phyloP scores from a whole-genome alignment of 2,797 vertebrate genomes.

The Etheostoma nigrum region DNA sequence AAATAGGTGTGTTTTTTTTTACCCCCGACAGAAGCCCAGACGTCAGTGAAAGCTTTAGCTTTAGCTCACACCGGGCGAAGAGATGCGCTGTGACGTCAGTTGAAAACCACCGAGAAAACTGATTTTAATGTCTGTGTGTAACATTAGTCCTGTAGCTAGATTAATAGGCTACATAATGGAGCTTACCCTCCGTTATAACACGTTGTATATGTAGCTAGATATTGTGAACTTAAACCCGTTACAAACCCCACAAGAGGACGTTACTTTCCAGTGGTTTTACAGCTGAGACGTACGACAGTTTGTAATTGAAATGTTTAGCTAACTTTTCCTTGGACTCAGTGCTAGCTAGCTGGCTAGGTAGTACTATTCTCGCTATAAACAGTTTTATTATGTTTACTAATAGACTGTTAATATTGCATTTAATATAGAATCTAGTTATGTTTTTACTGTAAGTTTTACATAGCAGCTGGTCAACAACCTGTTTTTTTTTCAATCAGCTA shows the following conservation, averaged over 20 bases:
- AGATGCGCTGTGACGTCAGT: neutral
- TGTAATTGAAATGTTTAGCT: neutral
- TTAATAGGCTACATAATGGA: accelerated
- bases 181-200: neutral
- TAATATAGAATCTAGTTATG: too few species aligned
- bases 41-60: conserved; percentile 17
- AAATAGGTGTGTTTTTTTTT: neutral
- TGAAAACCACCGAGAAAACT: neutral
- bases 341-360: neutral
- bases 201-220: neutral
- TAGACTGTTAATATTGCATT: too few species aligned
- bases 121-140: accelerated
- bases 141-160: too few species aligned
- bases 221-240: neutral
- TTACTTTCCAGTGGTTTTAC: neutral
- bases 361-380: accelerated
- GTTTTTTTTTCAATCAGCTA: neutral
- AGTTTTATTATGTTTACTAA: neutral
- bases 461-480: accelerated
- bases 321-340: neutral
- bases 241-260: neutral
- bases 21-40: neutral
- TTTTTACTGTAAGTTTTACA: accelerated
- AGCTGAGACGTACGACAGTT: neutral
- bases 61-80: conserved; percentile 26